These are phyloP conservation scores for Albula goreensis DNA, from an alignment of 2,113 vertebrate genomes.

Conservation along the genomic window DNA sequence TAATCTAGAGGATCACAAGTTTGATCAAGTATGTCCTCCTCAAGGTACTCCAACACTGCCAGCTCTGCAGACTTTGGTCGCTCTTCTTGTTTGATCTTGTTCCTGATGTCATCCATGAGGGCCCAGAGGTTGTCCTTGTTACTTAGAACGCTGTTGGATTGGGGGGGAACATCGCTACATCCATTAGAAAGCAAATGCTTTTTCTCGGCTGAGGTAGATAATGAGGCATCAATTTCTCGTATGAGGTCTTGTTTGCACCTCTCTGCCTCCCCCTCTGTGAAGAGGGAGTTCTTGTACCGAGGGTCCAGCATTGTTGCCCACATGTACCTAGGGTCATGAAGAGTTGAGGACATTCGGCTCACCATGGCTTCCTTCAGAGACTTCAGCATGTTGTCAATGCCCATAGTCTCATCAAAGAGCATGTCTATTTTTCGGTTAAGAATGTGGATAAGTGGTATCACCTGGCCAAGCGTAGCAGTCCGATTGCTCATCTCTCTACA, in stretches of 20 bases:
- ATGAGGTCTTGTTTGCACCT: constrained; percentile 90
- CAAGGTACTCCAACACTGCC: constrained; percentile 88
- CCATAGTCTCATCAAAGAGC: constrained; percentile 93
- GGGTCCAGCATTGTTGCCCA: constrained; percentile 96
- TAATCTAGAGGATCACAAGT: constrained; percentile 95
- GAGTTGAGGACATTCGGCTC: constrained; percentile 81
- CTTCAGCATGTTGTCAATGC: constrained; percentile 94
- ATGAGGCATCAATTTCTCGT: constrained; percentile 84
- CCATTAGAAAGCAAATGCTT: constrained; percentile 74
- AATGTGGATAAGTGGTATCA: constrained; percentile 96
- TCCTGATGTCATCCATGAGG: constrained; percentile 84
- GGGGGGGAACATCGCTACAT: constrained; percentile 66
- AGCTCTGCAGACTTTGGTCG: constrained; percentile 82
- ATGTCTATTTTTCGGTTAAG: constrained; percentile 91
- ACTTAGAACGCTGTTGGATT: constrained; percentile 61
- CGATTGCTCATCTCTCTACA: constrained; percentile 89
- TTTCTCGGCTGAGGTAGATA: constrained; percentile 82
- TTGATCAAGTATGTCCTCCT: constrained; percentile 96
- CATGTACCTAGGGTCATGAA: constrained; percentile 85
- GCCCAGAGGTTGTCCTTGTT: constrained; percentile 87
- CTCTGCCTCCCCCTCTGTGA: constrained; percentile 92
- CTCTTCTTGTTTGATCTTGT: constrained; percentile 78
- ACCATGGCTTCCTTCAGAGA: constrained; percentile 92
- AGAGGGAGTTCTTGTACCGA: constrained; percentile 91
- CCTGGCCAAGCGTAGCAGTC: constrained; percentile 88